These are phyloP conservation scores for Platichthys flesus DNA, from an alignment of 2,113 vertebrate genomes.

Conservation along the genomic window DNA sequence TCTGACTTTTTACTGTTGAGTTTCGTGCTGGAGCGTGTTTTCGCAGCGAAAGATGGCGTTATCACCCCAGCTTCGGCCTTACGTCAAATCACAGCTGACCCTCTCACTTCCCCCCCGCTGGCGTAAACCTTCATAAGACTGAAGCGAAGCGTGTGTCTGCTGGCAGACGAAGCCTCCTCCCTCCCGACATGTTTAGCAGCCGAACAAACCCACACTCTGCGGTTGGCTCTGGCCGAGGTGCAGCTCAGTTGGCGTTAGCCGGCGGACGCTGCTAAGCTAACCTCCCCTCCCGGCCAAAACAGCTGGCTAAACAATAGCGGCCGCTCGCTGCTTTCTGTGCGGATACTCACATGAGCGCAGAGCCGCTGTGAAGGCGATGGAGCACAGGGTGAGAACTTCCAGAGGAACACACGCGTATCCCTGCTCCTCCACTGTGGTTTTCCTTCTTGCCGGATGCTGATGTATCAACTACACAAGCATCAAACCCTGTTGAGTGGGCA, in stretches of 20 bases:
- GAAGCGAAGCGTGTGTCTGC: neutral
- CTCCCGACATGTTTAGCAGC: too few relatives aligned
- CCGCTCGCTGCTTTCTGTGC: too few relatives aligned
- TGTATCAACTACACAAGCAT: constrained; percentile 31
- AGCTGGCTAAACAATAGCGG: constrained; percentile 59
- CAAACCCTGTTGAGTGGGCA: constrained; percentile 63
- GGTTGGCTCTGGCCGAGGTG: constrained; percentile 4
- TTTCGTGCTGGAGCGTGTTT: neutral
- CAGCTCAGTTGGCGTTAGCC: constrained; percentile 61
- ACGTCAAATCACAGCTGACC: constrained; percentile 56
- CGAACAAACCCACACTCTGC: too few relatives aligned
- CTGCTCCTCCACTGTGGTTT: constrained; percentile 1
- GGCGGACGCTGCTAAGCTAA: constrained; percentile 50
- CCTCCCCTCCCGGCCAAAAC: constrained; percentile 54
- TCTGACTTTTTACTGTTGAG: neutral
- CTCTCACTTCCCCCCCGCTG: neutral
- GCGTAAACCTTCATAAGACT: neutral
- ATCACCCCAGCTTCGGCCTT: constrained; percentile 41
- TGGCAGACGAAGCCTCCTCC: too few relatives aligned
- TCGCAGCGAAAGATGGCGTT: constrained; percentile 30
- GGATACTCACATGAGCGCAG: constrained; percentile 42
- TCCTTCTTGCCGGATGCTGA: constrained; percentile 25
- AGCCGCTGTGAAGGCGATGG: neutral
- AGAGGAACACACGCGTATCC: neutral
- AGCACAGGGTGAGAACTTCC: neutral